Evolutionary conservation across 2,113 vertebrate species (phyloP), one percentile per base, ranked within the genome.

Genomic region (Forbesichthys papilliferus): DNA sequence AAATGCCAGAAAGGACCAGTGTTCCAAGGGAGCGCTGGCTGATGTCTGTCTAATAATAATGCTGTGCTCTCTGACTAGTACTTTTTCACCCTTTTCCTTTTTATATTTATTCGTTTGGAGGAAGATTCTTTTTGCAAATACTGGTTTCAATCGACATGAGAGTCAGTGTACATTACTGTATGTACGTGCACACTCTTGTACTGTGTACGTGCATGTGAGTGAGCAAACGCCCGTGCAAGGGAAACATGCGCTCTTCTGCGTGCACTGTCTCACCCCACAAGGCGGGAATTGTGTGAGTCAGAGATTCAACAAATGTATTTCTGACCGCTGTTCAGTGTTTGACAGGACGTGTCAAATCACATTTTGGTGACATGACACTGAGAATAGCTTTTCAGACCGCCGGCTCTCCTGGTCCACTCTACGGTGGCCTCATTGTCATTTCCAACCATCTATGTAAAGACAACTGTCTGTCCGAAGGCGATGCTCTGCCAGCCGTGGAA

Each of bases 281-380:
- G 27, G 36, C 36, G 36, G 36, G 36, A 8, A 71, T 61, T 61
- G 18, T 62, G 46, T 62, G 61, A 78, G 59, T 68, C 53, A 51
- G 67, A 66, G 46, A 65, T 66, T 47, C 59, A 7, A 58, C 49
- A 48, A 68, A 77, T 78, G 82, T 80, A 71, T 81, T 77, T 81
- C 56, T 71, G 66, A 74, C 55, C n/a, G 42, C 36, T 69, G 34
- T 87, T 68, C 56, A 54, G 34, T 57, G 52, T 83, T 79, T 88
- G 86, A 90, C 85, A 84, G 48, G 66, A 68, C 63, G 72, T 66
- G 87, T 91, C 85, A 84, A 84, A 89, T 84, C 81, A 78, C 64
- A 80, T 88, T 52, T 27, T 66, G 69, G 77, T 68, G 79, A 64
- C 67, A 65, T 82, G 84, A 75, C 27, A 62, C 59, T 66, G 77